A percentile compares a stretch with the other conserved stretches of the same genome.
Evolutionary conservation across 1,140 invertebrate species (phyloP).

Genomic region (Zaprionus africanus): DNA sequence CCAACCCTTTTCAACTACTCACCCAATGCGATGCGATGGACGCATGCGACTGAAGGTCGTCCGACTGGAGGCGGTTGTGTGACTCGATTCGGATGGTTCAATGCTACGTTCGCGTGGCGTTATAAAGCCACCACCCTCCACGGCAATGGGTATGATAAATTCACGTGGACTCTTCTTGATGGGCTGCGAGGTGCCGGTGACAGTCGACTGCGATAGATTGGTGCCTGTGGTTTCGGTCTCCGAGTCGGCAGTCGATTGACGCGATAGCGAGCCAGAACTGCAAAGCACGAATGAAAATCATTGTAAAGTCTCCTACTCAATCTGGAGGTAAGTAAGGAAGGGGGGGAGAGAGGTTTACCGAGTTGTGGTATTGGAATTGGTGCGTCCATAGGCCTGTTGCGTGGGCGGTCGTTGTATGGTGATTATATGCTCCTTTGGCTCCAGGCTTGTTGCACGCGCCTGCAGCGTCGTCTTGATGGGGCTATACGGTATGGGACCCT

Average conservation of each 20-base stretch:
- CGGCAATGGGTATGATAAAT: conserved; percentile 95
- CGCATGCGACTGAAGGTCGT: conserved; percentile 76
- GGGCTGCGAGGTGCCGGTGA: conserved; percentile 87
- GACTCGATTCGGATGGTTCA: conserved; percentile 88
- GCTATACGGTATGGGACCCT: conserved; percentile 76
- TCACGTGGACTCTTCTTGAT: conserved; percentile 94
- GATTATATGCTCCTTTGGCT: conserved; percentile 87
- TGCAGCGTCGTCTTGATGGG: conserved; percentile 77
- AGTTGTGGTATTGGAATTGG: conserved; percentile 75
- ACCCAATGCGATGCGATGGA: conserved; percentile 78
- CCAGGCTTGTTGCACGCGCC: conserved; percentile 74
- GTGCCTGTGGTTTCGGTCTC: conserved; percentile 87
- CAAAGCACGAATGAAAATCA: conserved; percentile 26
- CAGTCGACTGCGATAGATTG: conserved; percentile 71
- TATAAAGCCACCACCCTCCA: conserved; percentile 94
- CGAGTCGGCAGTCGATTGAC: conserved; percentile 89
- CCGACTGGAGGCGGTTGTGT: conserved; percentile 84
- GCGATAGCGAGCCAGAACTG: conserved; percentile 85
- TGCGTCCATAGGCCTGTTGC: conserved; percentile 76
- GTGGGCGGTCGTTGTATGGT: conserved; percentile 86
- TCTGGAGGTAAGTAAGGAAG: no score
- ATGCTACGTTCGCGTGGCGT: conserved; percentile 91
- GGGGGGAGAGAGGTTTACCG: conserved; percentile 44
- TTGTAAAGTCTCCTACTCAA: background rate
- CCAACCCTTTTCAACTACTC: background rate